Conservation (phyloP, 2,113 vertebrate species). For the Rhinolophus ferrumequinum region DNA sequence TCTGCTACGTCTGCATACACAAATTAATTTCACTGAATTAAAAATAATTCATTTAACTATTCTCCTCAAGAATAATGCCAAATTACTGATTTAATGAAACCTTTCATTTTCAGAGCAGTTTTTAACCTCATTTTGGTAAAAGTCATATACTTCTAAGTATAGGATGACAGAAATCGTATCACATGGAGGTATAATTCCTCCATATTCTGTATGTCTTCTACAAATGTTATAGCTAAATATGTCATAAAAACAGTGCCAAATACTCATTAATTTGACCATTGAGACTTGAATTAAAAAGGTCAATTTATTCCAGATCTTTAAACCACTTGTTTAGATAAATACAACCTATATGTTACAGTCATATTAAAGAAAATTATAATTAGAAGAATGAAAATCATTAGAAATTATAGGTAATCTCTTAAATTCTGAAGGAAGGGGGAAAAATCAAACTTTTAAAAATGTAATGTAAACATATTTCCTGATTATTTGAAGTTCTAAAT, state of each 20-base stretch:
- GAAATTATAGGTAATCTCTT: not conserved
- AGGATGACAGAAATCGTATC: not conserved
- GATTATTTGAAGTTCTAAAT: constrained; percentile 6
- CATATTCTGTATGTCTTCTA: not conserved
- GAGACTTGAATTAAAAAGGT: not conserved
- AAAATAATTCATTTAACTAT: not conserved
- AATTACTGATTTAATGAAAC: not conserved
- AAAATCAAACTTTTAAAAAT: not conserved
- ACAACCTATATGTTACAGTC: not conserved
- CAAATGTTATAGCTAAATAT: not conserved
- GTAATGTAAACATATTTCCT: not conserved
- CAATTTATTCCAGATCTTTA: not conserved
- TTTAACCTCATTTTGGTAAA: not conserved
- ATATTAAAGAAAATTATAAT: not conserved
- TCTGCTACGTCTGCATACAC: not conserved
- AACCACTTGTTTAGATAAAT: not conserved
- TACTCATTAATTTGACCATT: not conserved
- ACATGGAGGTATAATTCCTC: not conserved
- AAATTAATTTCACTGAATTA: not conserved
- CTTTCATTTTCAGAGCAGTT: not conserved
- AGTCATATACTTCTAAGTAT: not conserved
- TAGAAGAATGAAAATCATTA: not conserved
- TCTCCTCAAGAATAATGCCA: not conserved
- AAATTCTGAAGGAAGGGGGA: not conserved
- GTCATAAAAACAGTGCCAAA: not conserved